Base-by-base conservation (phyloP, 2,113 vertebrate genomes). In the Pedionomus torquatus region DNA sequence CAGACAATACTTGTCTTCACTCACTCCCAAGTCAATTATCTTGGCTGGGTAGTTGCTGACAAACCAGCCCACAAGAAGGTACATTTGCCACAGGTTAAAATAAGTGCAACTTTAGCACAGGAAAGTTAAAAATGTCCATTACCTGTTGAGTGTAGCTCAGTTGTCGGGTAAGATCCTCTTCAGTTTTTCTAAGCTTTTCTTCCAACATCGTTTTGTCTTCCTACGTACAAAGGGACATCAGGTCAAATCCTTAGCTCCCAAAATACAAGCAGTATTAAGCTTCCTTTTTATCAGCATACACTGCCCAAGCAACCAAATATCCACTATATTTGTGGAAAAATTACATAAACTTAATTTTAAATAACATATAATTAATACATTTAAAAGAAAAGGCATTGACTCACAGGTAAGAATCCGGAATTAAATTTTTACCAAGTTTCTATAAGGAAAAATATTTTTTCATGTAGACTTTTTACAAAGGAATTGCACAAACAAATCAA, bases 61-160 rank as follows among this genome's bases (percentile, higher is more conserved):
- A 35, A 75, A 55, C 25, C 82, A 72, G 52, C 12, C 35, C n/a
- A 81, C 23, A 57, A 24, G 43, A 48, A 83, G 24, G 13, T 10
- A 51, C 4, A 2, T 68, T 69, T 83, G 24, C 55, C 43, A 63
- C 10, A 33, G 37, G 30, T 30, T 18, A 17, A 19, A 19, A 89
- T 15, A 78, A 31, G 13, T 2, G 1, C 49, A 87, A 26, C n/a
- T 6, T 35, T 21, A 13, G 3, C n/a, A 3, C 9, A 64, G 17
- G 14, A 13, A 80, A 75, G 33, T 17, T 23, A 83, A 90, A 74
- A 39, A 17, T 7, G 0, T 51, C 16, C 46, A 18, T 87, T 96
- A 99, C 99, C 99, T 99, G 99, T 60, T 99, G 99, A 72, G 99
- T 96, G 44, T 98, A 98, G 89, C 95, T 98, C 65, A 99, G 97